Evolutionary conservation across 2,113 vertebrate genomes (phyloP).

Genomic region (Cacatua alba): DNA sequence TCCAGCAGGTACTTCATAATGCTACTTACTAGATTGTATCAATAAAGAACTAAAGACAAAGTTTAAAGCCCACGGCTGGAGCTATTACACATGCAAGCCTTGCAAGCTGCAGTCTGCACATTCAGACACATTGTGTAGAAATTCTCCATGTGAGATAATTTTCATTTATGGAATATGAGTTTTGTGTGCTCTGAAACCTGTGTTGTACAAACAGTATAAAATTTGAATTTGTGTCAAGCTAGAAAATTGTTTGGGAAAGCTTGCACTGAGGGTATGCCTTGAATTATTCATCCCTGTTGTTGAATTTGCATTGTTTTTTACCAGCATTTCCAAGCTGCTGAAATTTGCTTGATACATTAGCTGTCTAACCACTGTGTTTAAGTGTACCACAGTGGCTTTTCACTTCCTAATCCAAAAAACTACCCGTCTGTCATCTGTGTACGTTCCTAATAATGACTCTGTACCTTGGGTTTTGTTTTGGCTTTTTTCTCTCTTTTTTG

Average conservation of each 20-base stretch:
- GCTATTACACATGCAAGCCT: neutral
- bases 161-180: neutral
- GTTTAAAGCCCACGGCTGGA: neutral
- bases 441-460: neutral
- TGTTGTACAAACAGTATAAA: conserved; percentile 28
- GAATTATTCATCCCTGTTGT: conserved; percentile 63
- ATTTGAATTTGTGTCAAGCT: conserved; percentile 48
- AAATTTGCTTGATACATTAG: conserved; percentile 42
- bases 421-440: neutral
- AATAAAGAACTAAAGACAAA: neutral
- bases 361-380: conserved; percentile 32
- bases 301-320: conserved; percentile 58
- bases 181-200: conserved; percentile 5
- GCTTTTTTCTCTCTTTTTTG: neutral
- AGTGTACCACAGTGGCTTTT: conserved; percentile 4
- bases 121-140: neutral
- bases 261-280: conserved; percentile 5
- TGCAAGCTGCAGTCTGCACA: neutral
- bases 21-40: neutral
- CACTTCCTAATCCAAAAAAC: neutral
- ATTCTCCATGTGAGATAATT: neutral
- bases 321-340: conserved; percentile 35
- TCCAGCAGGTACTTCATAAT: neutral
- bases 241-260: conserved; percentile 4
- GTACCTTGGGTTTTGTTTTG: neutral